A percentile compares a stretch with the other conserved stretches of the same genome.
Conservation (phyloP, 2,797 vertebrate genomes). For the Eulemur mongoz region DNA sequence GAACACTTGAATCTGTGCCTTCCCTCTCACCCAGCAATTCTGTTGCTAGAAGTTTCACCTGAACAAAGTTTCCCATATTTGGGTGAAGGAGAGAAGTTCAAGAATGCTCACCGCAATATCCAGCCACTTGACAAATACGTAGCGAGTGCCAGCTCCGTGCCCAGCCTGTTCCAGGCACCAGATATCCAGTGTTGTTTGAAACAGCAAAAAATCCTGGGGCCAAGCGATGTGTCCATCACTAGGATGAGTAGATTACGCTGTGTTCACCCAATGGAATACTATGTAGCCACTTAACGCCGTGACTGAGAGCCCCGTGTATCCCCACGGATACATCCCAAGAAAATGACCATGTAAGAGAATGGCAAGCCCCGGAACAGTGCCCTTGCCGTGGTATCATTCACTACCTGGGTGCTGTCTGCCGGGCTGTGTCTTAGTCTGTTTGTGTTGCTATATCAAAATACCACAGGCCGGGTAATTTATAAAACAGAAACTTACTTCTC, state of each 20-base stretch:
- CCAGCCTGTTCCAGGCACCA: background rate
- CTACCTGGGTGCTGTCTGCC: background rate
- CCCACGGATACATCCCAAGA: rapidly evolving
- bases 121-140: background rate
- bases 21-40: background rate
- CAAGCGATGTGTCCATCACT: rapidly evolving
- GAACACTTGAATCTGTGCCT: background rate
- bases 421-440: background rate
- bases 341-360: rapidly evolving
- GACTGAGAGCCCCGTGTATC: background rate
- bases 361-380: background rate
- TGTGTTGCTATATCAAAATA: background rate
- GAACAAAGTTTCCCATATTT: background rate
- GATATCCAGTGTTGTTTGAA: too few species aligned
- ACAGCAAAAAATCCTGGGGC: background rate
- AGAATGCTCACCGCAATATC: background rate
- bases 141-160: background rate
- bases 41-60: background rate
- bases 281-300: background rate
- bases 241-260: background rate
- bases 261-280: background rate
- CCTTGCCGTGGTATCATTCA: too few species aligned
- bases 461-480: background rate
- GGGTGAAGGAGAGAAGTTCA: too few species aligned
- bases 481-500: background rate